Base-by-base conservation (phyloP, 1,140 invertebrate species). In the Drosophila sproati region DNA sequence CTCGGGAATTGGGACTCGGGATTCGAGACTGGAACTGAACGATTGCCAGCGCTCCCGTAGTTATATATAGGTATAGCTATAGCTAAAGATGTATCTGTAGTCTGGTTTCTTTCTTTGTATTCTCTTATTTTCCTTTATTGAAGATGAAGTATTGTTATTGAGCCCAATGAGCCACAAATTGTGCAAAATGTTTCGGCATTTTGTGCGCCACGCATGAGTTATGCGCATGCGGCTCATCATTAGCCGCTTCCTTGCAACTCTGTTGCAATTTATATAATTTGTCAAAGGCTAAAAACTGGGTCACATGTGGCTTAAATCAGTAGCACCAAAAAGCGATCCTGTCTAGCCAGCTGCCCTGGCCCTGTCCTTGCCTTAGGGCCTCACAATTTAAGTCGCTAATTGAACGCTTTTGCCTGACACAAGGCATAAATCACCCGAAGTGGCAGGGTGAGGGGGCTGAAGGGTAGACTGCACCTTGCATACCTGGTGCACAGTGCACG, bases 61-160 rank as follows among this genome's bases (percentile, higher is more conserved):
- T 6, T 37, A n/a, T 50, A n/a, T 50, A 20, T 43, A 47, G 54
- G 31, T 41, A 50, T 31, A 35, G 12, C 34, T 32, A 37, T 29
- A 50, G 47, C 47, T 39, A 28, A 10, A 68, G 67, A 41, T 34
- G 35, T 48, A 48, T 37, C 48, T 61, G 10, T 34, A 57, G 20
- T 55, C 12, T 45, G n/a, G 28, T 39, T 8, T 35, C 4, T 39
- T 29, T 57, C 20, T 59, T 37, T 59, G 28, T 34, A 10, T 51
- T 56, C 20, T 20, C 20, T 20, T 20, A 20, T n/a, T 35, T 10
- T 66, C 64, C 50, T 52, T 63, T 76, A 59, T 41, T 60, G 70
- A 88, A 91, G 77, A 92, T 92, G 91, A 92, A 77, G 83, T 77
- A 92, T 92, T 92, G 87, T 92, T 92, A 92, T 92, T 78, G 87